Evolutionary conservation across 2,797 vertebrate genomes (phyloP).

Genomic region (Parauchenoglanis punctatus): DNA sequence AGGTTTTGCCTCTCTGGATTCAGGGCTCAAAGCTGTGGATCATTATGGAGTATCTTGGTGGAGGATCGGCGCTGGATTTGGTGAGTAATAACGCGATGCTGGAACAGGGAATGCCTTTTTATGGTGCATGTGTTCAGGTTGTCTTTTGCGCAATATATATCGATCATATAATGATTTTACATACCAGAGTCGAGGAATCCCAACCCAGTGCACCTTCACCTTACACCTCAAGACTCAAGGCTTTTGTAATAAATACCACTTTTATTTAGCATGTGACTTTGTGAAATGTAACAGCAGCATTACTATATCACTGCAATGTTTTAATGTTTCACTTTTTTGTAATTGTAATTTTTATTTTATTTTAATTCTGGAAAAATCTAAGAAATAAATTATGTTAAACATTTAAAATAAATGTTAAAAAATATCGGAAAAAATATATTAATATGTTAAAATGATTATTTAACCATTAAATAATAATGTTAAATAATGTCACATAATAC

Average conservation of each 20-base stretch:
- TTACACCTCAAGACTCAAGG: background rate
- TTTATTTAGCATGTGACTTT: background rate
- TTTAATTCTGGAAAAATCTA: background rate
- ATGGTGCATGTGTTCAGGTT: background rate
- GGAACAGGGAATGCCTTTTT: background rate
- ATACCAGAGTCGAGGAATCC: background rate
- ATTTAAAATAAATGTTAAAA: background rate
- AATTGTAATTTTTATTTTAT: background rate
- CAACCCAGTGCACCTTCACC: background rate
- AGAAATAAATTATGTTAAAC: background rate
- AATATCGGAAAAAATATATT: background rate
- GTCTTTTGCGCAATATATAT: background rate
- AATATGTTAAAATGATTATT: background rate
- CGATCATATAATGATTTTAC: background rate
- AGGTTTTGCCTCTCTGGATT: conserved; percentile 41
- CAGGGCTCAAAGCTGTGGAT: conserved; percentile 99
- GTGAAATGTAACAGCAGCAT: background rate
- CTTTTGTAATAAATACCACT: background rate
- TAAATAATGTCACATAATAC: background rate
- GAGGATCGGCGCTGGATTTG: conserved; percentile 93
- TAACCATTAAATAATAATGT: background rate
- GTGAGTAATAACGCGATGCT: conserved; percentile 73
- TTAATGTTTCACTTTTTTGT: background rate
- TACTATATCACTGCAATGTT: background rate
- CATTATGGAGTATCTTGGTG: conserved; percentile 98